Base-by-base conservation (phyloP, 2,797 vertebrate species). In the Mormyrops boulengeri region DNA sequence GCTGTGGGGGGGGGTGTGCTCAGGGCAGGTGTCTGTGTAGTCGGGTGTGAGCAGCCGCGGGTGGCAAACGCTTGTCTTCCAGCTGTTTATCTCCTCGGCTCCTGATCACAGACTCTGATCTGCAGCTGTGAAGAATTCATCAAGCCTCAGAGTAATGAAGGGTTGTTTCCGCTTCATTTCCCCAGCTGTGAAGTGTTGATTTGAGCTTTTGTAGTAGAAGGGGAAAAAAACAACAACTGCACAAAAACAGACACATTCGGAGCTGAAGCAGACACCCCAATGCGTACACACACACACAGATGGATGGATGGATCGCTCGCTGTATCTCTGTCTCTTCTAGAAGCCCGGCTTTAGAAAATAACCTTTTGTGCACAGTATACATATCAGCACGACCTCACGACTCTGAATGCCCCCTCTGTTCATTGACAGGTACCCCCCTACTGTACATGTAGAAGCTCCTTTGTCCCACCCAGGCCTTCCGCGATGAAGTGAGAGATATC, bases 41-140 rank as follows among this genome's bases (percentile, higher is more conserved):
- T 88, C 88, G 89, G 86, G 90, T 91, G 88, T 91, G 89, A n/a
- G 69, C 30, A 73, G 19, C 44, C 6, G 55, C 60, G 47, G 88
- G 92, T 92, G 92, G 92, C 89, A 66, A 88, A 89, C 90, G 90
- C 92, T 92, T 92, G 91, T 91, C 92, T 91, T 92, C 92, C 90
- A 93, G 90, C 92, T 92, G 93, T 93, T 90, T 93, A 91, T 92
- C 90, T 93, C 91, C 91, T 90, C 88, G 89, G 88, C 91, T 91
- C 93, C 92, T 93, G 93, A 92, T 94, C 92, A 92, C 89, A 93
- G 92, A 92, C 90, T 87, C 94, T 95, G 91, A 94, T 94, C 95
- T 94, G 93, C 95, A 93, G 94, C 95, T 95, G 96, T 82, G 95
- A 95, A 91, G 93, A 95, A 94, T 93, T 94, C 95, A 96, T 96